These are phyloP conservation scores for Tetragnatha versicolor DNA, from an alignment of 1,140 invertebrate species.

Conservation along the genomic window DNA sequence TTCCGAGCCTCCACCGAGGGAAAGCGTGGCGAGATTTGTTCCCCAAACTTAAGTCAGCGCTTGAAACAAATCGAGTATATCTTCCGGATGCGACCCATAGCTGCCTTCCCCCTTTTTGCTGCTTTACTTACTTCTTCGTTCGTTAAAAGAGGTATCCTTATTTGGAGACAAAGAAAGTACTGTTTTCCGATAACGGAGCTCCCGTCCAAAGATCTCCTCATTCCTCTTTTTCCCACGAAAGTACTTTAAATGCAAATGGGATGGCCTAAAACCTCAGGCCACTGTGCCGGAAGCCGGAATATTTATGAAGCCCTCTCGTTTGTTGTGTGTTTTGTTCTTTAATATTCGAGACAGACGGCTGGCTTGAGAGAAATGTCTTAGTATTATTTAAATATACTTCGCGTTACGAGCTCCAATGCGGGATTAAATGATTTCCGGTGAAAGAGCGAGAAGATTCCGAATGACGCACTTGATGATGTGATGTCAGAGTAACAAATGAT, in stretches of 20 bases:
- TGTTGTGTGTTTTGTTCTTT: constrained; percentile 29
- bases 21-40: constrained; percentile 13
- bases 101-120: not conserved
- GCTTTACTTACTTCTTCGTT: not conserved
- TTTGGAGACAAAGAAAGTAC: constrained; percentile 27
- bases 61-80: constrained; percentile 40
- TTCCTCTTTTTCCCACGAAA: constrained; percentile 39
- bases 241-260: constrained; percentile 47
- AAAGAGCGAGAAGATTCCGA: constrained; percentile 7
- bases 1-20: not conserved
- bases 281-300: constrained; percentile 33
- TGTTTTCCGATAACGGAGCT: constrained; percentile 20
- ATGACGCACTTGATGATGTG: not conserved
- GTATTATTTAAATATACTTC: constrained; percentile 21
- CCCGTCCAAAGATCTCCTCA: constrained; percentile 27
- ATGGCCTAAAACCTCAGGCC: constrained; percentile 30
- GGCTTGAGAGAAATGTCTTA: constrained; percentile 15
- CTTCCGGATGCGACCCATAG: constrained; percentile 10
- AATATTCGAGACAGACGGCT: constrained; percentile 4
- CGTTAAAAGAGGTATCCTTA: constrained; percentile 1
- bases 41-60: constrained; percentile 26
- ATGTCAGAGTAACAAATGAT: not conserved
- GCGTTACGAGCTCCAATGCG: not conserved
- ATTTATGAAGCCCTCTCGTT: constrained; percentile 28
- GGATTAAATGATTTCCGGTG: constrained; percentile 28